A percentile compares a stretch with the other conserved stretches of the same genome.
Evolutionary conservation across 2,113 vertebrate genomes (phyloP).

Genomic region (Lipotes vexillifer): DNA sequence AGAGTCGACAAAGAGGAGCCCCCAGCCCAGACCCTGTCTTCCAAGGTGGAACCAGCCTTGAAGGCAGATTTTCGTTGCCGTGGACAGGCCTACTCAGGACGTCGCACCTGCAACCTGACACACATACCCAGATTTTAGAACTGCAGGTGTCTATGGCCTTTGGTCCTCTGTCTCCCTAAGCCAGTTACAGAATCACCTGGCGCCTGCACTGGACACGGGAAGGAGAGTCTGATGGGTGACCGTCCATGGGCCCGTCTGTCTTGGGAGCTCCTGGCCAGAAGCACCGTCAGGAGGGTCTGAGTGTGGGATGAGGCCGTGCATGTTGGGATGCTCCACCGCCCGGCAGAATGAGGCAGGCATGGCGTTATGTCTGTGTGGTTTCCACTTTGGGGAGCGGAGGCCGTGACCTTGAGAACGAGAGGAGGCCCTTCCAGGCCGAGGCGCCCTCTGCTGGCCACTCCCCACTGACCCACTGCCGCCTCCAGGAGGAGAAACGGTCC

Average conservation of each 20-base stretch:
- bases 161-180: no score
- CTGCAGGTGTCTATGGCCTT: neutral
- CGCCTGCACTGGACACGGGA: neutral
- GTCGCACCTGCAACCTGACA: rapidly evolving
- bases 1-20: neutral
- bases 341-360: neutral
- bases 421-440: neutral
- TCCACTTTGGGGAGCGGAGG: no score
- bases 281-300: neutral
- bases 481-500: no score
- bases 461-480: neutral
- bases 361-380: rapidly evolving
- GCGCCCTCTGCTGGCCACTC: neutral
- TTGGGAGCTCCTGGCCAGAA: neutral
- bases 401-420: neutral
- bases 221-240: neutral
- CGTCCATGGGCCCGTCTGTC: rapidly evolving
- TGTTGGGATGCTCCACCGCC: rapidly evolving
- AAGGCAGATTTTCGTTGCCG: rapidly evolving
- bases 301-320: neutral
- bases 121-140: neutral
- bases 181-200: neutral
- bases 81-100: neutral
- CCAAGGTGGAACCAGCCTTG: neutral
- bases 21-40: neutral